Evolutionary conservation across 2,113 vertebrate genomes (phyloP).

Genomic region (Choloepus hoffmanni): DNA sequence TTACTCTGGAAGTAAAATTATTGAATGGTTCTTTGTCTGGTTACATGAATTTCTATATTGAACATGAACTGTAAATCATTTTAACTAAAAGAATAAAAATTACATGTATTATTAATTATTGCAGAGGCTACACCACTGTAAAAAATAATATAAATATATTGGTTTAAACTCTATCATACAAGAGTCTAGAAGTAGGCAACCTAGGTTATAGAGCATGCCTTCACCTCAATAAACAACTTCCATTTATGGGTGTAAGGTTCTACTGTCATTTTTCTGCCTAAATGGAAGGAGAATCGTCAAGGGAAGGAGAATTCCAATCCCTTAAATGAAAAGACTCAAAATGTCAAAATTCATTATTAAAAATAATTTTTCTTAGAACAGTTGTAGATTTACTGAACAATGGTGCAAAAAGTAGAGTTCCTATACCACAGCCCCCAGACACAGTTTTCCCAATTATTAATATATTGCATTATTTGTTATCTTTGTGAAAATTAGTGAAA

Average conservation of each 20-base stretch:
- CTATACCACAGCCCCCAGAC: too few relatives aligned
- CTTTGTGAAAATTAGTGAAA: too few relatives aligned
- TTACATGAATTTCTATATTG: slow-evolving; percentile 29
- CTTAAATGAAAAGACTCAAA: slow-evolving; percentile 44
- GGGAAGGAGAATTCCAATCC: not conserved
- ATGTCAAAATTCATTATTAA: not conserved
- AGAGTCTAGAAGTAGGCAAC: not conserved
- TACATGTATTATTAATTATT: slow-evolving; percentile 37
- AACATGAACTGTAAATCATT: not conserved
- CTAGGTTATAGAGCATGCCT: not conserved
- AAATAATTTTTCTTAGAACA: too few relatives aligned
- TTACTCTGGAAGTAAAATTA: not conserved
- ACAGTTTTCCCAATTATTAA: too few relatives aligned
- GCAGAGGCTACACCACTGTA: not conserved
- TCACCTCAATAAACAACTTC: not conserved
- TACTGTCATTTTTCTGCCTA: not conserved
- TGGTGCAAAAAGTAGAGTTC: too few relatives aligned
- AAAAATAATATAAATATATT: not conserved
- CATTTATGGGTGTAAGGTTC: not conserved
- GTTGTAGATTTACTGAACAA: too few relatives aligned
- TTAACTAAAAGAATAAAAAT: not conserved
- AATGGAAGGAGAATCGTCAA: not conserved
- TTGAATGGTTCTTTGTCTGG: not conserved
- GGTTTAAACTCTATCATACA: not conserved
- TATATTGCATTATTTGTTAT: too few relatives aligned